Evolutionary conservation across 30 jellyfish, hydroid and myxozoan genomes (phyloP).

Genomic region (Catostylus mosaicus): DNA sequence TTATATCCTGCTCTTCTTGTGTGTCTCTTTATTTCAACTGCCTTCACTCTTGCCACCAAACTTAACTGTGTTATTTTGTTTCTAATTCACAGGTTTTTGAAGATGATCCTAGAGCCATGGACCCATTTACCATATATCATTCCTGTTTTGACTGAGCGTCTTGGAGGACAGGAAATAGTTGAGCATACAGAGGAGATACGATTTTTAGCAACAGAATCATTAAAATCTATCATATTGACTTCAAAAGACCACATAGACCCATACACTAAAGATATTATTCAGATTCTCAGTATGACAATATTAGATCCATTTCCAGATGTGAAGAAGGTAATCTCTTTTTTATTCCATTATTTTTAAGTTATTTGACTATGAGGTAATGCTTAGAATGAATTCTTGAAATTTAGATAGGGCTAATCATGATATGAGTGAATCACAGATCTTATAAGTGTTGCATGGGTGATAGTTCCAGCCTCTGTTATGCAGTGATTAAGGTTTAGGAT

Average conservation of each 20-base stretch:
- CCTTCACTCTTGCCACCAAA: too few relatives aligned
- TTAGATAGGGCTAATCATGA: too few relatives aligned
- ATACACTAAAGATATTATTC: slow-evolving; percentile 64
- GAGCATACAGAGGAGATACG: slow-evolving; percentile 92
- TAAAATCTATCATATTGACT: slow-evolving; percentile 17
- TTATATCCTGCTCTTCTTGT: too few relatives aligned
- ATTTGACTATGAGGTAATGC: too few relatives aligned
- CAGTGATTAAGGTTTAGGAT: too few relatives aligned
- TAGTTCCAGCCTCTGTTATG: too few relatives aligned
- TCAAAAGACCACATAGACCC: slow-evolving; percentile 53
- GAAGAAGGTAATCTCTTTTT: slow-evolving; percentile 58
- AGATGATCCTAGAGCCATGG: slow-evolving; percentile 48
- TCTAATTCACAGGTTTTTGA: slow-evolving; percentile 1
- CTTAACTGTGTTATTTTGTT: not conserved
- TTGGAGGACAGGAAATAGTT: slow-evolving; percentile 66
- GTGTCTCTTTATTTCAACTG: too few relatives aligned
- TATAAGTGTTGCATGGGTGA: too few relatives aligned
- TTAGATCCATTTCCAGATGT: slow-evolving; percentile 85
- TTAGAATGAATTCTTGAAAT: too few relatives aligned
- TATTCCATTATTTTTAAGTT: too few relatives aligned
- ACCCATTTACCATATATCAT: slow-evolving; percentile 61
- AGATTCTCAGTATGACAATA: slow-evolving; percentile 60
- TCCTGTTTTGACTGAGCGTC: slow-evolving; percentile 76
- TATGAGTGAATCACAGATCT: too few relatives aligned
- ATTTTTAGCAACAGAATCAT: slow-evolving; percentile 49